These are phyloP conservation scores for Cantharis rustica DNA, from an alignment of 2,888 invertebrate species.

Conservation along the genomic window DNA sequence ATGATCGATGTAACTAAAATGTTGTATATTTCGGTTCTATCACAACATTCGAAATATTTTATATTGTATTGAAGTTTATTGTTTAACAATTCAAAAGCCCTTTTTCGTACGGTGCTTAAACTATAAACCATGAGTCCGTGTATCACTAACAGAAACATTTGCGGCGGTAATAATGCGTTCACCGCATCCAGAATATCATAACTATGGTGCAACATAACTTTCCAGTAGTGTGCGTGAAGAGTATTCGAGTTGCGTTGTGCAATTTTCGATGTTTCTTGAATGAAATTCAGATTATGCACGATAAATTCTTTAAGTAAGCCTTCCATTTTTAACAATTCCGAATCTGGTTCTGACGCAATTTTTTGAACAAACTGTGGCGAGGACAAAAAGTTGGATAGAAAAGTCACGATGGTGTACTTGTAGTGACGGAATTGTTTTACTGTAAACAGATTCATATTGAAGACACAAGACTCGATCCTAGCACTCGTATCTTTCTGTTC, in stretches of 20 bases:
- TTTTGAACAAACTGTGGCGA: constrained; percentile 71
- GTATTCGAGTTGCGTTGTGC: constrained; percentile 65
- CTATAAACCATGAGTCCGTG: constrained; percentile 74
- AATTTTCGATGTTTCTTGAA: constrained; percentile 68
- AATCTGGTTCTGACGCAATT: constrained; percentile 60
- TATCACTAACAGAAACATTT: constrained; percentile 80
- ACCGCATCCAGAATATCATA: constrained; percentile 82
- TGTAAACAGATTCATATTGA: constrained; percentile 67
- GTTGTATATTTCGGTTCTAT: constrained; percentile 56
- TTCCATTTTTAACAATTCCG: constrained; percentile 62
- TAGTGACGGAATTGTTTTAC: constrained; percentile 82
- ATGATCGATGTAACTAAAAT: constrained; percentile 67
- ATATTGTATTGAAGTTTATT: constrained; percentile 74
- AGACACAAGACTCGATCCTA: constrained; percentile 55
- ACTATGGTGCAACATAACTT: constrained; percentile 75
- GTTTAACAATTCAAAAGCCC: constrained; percentile 85
- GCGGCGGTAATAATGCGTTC: constrained; percentile 76
- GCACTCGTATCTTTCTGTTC: constrained; percentile 62
- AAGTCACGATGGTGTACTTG: constrained; percentile 78
- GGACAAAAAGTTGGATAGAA: constrained; percentile 71
- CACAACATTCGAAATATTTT: constrained; percentile 63
- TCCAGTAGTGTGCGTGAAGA: constrained; percentile 76
- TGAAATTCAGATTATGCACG: constrained; percentile 68
- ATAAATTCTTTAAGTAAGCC: constrained; percentile 70
- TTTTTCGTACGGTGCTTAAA: constrained; percentile 72